A percentile compares a stretch with the other conserved stretches of the same genome.
These are phyloP conservation scores for Pseudomyrmex dendroicus DNA, from an alignment of 1,140 invertebrate genomes.

Conservation along the genomic window DNA sequence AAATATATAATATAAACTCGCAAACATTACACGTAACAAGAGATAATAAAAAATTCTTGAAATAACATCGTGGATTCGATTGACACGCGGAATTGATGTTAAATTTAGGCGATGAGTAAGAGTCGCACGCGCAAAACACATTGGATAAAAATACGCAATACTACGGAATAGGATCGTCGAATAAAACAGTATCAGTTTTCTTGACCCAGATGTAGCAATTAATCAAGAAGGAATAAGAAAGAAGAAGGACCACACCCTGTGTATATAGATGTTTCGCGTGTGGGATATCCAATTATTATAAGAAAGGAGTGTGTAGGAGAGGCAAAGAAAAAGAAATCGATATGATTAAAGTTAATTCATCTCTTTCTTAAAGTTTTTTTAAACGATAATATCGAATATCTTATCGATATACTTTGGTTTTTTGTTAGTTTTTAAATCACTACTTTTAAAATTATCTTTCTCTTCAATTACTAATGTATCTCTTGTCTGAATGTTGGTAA, in stretches of 20 bases:
- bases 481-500: not conserved
- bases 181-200: constrained; percentile 53
- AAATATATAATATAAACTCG: not conserved
- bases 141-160: constrained; percentile 66
- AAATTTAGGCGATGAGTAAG: constrained; percentile 73
- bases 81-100: constrained; percentile 40
- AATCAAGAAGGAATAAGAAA: constrained; percentile 15
- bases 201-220: constrained; percentile 58
- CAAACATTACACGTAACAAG: not conserved
- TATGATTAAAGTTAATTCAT: constrained; percentile 3
- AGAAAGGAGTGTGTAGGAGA: constrained; percentile 35
- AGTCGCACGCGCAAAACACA: constrained; percentile 27
- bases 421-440: not conserved
- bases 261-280: constrained; percentile 22
- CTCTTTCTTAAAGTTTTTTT: not conserved
- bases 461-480: too few relatives aligned
- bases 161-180: constrained; percentile 49
- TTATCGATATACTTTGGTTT: not conserved
- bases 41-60: constrained; percentile 32
- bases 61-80: not conserved
- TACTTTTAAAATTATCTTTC: not conserved
- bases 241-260: not conserved
- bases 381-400: not conserved
- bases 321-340: constrained; percentile 17
- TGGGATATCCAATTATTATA: constrained; percentile 12